These are phyloP conservation scores for Trichomycterus rosablanca DNA, from an alignment of 2,113 vertebrate genomes.

Conservation along the genomic window DNA sequence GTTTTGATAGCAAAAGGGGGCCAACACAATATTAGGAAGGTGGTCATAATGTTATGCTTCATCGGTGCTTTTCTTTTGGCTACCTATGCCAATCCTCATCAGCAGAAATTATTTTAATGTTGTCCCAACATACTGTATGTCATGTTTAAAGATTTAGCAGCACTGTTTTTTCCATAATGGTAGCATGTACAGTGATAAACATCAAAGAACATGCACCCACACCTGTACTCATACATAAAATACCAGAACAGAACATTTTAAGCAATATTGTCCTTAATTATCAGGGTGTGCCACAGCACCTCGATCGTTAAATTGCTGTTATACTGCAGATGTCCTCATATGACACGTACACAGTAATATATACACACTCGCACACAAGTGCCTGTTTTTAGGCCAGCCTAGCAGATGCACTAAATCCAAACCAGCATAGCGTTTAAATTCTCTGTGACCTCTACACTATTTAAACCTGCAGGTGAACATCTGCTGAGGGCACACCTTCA, in stretches of 20 bases:
- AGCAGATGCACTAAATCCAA: neutral
- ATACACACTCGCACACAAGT: neutral
- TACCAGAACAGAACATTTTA: neutral
- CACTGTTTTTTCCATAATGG: no score
- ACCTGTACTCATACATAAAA: neutral
- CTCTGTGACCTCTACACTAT: neutral
- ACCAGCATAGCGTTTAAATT: neutral
- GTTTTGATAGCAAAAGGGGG: no score
- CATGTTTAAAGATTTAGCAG: no score
- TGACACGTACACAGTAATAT: neutral
- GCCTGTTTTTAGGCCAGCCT: no score
- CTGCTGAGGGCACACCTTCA: neutral
- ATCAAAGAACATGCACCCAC: neutral
- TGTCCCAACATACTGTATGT: no score
- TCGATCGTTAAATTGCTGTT: neutral
- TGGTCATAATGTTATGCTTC: no score
- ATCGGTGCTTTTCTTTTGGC: no score
- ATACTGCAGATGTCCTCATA: no score
- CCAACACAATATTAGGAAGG: no score
- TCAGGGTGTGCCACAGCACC: neutral
- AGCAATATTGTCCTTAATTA: neutral
- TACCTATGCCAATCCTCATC: no score
- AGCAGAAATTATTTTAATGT: no score
- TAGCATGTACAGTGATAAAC: neutral
- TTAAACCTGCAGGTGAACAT: slow-evolving; percentile 14